Evolutionary conservation across 2,797 vertebrate genomes (phyloP).

Genomic region (Argyrosomus regius): DNA sequence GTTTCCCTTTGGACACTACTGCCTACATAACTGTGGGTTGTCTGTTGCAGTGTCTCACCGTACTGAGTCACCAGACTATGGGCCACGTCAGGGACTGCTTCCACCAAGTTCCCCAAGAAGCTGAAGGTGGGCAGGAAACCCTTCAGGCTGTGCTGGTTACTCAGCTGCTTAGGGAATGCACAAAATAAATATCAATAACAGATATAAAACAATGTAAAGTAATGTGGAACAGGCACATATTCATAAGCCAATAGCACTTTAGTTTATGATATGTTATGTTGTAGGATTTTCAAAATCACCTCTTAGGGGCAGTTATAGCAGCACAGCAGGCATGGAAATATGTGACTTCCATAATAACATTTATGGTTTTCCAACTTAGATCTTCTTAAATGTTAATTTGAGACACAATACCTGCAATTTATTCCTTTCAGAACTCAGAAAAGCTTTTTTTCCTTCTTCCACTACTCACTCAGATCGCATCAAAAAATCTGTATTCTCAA

Average conservation of each 20-base stretch:
- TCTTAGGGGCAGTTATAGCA: not conserved
- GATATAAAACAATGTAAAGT: not conserved
- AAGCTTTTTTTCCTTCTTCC: constrained; percentile 17
- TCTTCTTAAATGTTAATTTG: not conserved
- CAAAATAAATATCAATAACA: constrained; percentile 1
- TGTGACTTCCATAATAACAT: not conserved
- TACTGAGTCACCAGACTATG: constrained; percentile 86
- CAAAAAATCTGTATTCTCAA: not conserved
- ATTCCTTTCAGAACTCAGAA: constrained; percentile 3
- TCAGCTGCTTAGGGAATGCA: constrained; percentile 82
- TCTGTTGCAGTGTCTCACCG: constrained; percentile 81
- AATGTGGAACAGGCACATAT: not conserved
- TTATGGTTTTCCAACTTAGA: constrained; percentile 4
- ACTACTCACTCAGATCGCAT: not conserved
- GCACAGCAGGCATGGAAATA: constrained; percentile 1
- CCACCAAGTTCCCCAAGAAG: constrained; percentile 92
- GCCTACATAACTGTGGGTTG: constrained; percentile 11
- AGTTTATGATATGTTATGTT: not conserved
- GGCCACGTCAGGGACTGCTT: constrained; percentile 85
- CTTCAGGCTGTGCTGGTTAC: constrained; percentile 81
- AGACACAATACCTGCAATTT: constrained; percentile 3
- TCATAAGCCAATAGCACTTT: not conserved
- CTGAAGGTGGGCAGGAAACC: constrained; percentile 85
- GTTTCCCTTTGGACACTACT: not conserved
- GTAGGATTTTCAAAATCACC: constrained; percentile 12